phyloP scores from a whole-genome alignment of 2,797 vertebrate species.

The Cuculus canorus region DNA sequence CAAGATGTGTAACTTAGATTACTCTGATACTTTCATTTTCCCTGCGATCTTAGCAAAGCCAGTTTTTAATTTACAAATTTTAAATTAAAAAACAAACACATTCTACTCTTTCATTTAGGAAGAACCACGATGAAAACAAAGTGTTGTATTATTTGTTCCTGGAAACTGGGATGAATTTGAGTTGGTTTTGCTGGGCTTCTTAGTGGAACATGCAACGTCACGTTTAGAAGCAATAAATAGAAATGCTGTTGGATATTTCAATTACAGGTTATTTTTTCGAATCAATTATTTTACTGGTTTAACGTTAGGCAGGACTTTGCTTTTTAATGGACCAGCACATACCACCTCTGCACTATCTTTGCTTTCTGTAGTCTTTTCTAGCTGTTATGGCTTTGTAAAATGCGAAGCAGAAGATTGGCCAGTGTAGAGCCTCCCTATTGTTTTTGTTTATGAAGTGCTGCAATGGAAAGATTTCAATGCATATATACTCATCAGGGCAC shows the following conservation, averaged over 20 bases:
- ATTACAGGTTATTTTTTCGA: constrained; percentile 3
- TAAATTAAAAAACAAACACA: neutral
- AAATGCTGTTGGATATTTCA: neutral
- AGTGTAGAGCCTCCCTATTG: neutral
- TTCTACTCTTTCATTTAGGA: neutral
- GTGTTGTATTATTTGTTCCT: neutral
- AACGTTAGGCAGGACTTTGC: neutral
- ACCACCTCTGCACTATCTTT: neutral
- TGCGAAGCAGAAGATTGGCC: neutral
- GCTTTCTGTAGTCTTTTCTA: neutral
- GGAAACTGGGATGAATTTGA: neutral
- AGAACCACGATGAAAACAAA: neutral
- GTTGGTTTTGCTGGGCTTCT: neutral
- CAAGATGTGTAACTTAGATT: neutral
- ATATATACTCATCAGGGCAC: accelerated
- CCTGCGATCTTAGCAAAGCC: neutral
- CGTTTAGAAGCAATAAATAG: neutral
- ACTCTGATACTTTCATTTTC: neutral
- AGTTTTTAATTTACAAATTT: neutral
- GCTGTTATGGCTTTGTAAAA: neutral
- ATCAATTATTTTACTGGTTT: neutral
- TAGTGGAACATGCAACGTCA: neutral
- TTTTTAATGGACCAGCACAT: neutral
- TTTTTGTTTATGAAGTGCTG: neutral
- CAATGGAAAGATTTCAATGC: neutral